A percentile compares a stretch with the other conserved stretches of the same genome.
These are phyloP conservation scores for Pseudomyrmex flavicornis DNA, from an alignment of 1,140 invertebrate genomes.

Conservation along the genomic window DNA sequence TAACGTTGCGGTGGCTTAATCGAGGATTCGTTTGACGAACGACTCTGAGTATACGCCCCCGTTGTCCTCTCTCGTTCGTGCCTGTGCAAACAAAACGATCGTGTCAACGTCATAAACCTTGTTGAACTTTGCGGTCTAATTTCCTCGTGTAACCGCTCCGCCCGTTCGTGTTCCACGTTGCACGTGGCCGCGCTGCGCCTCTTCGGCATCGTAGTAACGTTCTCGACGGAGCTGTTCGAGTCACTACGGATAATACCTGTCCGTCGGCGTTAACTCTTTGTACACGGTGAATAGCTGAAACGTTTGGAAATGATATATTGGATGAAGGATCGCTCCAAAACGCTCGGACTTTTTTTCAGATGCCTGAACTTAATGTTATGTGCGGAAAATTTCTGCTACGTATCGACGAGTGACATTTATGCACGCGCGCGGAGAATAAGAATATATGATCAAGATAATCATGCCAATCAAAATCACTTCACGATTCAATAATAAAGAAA, in stretches of 20 bases:
- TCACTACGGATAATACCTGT: slow-evolving; percentile 41
- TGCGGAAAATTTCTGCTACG: background rate
- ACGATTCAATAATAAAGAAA: background rate
- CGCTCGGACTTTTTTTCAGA: background rate
- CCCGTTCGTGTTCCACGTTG: slow-evolving; percentile 34
- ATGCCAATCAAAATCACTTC: background rate
- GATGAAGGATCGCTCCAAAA: slow-evolving; percentile 29
- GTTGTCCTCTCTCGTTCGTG: slow-evolving; percentile 48
- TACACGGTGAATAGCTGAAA: slow-evolving; percentile 10
- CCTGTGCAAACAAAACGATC: slow-evolving; percentile 72
- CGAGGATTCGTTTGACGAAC: slow-evolving; percentile 50
- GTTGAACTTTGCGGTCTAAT: slow-evolving; percentile 73
- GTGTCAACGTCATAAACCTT: slow-evolving; percentile 72
- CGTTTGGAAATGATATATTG: background rate
- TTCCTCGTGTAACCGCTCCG: slow-evolving; percentile 65
- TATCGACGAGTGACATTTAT: slow-evolving; percentile 2
- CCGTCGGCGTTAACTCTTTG: slow-evolving; percentile 62
- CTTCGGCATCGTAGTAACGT: background rate
- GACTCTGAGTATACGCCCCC: slow-evolving; percentile 40
- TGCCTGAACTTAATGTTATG: background rate
- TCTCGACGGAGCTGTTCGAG: slow-evolving; percentile 22
- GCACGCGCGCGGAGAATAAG: background rate
- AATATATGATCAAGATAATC: background rate
- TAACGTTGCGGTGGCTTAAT: slow-evolving; percentile 25
- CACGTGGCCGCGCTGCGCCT: slow-evolving; percentile 14